Base-by-base conservation (phyloP, 2,888 invertebrate genomes). In the Chymomyza amoena region DNA sequence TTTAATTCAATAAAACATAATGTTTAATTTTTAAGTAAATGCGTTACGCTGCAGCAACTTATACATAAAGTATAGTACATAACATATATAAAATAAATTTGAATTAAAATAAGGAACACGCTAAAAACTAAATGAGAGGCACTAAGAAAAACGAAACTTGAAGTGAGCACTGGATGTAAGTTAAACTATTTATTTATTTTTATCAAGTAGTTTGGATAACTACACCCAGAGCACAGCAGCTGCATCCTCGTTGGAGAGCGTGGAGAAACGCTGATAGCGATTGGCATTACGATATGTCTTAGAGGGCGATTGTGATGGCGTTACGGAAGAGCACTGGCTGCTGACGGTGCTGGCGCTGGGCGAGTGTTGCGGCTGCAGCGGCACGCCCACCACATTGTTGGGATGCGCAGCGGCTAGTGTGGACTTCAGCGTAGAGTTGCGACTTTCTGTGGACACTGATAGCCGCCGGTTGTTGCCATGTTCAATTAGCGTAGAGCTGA, bases 341-440 rank as follows among this genome's bases (percentile, higher is more conserved):
- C 63, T 71, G 50, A 45, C 45, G 20, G 70, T 32, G 71, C 60
- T 56, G 51, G 18, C 20, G 59, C 57, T 72, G 76, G 75, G 84
- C 72, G 70, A 54, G 16, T 61, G 61, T 10, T 13, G 28, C 6
- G 18, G 32, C 18, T 61, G 64, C 50, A 89, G 69, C 0, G 91
- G 91, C 66, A 91, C 73, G 7, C 90, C 89, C 59, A 91, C 82
- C 10, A 79, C 82, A 75, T 90, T 91, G 51, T 74, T 77, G 25
- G 63, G 70, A 60, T 75, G 73, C 20, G 61, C 32, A 28, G 69
- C 13, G 13, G 51, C 10, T 7, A 84, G 51, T 1, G 75, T 73
- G 45, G 90, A 89, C 69, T 91, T 91, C 3, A 91, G 77, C 4
- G 91, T 92, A 9, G 91, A 90, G 73, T 92, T 92, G 60, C 89